phyloP scores from a whole-genome alignment of 2,797 vertebrate species.

The Dendrocincla fuliginosa region DNA sequence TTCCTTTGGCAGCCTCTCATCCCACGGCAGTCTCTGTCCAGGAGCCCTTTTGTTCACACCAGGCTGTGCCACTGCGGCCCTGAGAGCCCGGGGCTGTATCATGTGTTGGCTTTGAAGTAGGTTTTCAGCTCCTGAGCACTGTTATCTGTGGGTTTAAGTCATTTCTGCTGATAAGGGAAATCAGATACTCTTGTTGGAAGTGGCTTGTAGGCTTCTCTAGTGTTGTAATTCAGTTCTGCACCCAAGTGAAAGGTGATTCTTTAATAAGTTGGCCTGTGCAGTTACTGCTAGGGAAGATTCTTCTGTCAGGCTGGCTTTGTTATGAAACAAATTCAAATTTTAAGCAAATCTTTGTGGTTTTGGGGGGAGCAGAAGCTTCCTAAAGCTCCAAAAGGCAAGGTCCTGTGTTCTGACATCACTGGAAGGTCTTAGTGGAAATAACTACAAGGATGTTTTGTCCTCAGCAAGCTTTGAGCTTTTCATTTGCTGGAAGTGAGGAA shows the following conservation, averaged over 20 bases:
- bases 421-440: neutral
- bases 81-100: neutral
- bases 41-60: neutral
- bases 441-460: neutral
- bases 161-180: neutral
- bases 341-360: neutral
- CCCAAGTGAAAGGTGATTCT: neutral
- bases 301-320: neutral
- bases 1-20: neutral
- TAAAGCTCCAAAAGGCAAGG: neutral
- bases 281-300: neutral
- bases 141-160: neutral
- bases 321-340: neutral
- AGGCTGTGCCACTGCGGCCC: neutral
- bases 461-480: neutral
- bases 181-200: neutral
- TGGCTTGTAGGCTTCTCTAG: neutral
- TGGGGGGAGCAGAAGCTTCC: neutral
- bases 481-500: neutral
- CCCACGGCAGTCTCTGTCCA: accelerated
- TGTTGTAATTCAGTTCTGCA: neutral
- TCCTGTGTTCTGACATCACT: neutral
- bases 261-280: neutral
- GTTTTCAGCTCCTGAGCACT: neutral
- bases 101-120: neutral